Base-by-base conservation (phyloP, 2,113 vertebrate genomes). In the Bubalus kerabau region DNA sequence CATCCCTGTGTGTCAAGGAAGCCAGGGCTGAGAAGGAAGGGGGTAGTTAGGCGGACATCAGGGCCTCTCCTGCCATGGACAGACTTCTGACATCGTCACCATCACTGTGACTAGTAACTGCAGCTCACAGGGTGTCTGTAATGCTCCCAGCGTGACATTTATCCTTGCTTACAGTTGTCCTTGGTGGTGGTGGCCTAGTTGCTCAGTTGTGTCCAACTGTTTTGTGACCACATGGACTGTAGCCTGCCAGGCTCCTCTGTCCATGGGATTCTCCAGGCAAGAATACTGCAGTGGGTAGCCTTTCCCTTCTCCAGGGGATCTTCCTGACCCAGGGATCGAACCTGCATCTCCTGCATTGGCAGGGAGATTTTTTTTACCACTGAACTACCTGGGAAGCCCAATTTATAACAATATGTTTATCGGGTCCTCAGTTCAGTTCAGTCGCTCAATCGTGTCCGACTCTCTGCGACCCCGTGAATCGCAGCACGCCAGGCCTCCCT, bases 1-100 rank as follows among this genome's bases (percentile, higher is more conserved):
- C 36, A 19, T 7, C 16, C 24, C 13, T 2, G 7, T 6, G 9
- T 7, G 4, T 56, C 80, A 32, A 52, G 78, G 64, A 62, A 87
- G 90, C 23, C 3, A 5, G 82, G 11, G 23, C 26, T 23, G 23
- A 43, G 19, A 36, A 78, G 67, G 54, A 50, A 50, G 36, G 11
- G 3, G 26, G 3, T 6, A 0, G 26, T 17, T 23, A 8, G 36
- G 43, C 1, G 0, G 5, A 26, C 2, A 1, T 50, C 32, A 30
- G 78, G 48, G 26, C 26, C 0, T 1, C 13, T 7, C 6, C 56
- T 28, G 24, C 62, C 4, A 0, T 0, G 12, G 2, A 15, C 3
- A 3, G 59, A 52, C 52, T 21, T 56, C 46, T 36, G 85, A 21
- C 12, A 1, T 23, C 11, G 0, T 43, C 80, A 0, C 1, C 1